Conservation (phyloP, 64 coral and sea anemone species). For the Catalaphyllia jardinei region DNA sequence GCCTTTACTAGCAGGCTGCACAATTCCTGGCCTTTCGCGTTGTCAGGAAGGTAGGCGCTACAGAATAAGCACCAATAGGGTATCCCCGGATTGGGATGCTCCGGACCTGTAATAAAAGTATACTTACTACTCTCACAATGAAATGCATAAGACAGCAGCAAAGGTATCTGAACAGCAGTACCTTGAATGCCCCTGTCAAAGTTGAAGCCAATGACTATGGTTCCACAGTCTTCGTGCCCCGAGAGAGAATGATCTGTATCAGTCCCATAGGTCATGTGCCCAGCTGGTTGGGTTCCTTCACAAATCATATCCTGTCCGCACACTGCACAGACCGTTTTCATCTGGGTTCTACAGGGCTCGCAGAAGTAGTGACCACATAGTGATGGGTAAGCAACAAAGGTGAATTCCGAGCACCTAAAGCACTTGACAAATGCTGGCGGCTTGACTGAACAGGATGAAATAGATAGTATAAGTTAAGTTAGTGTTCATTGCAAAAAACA, state of each 20-base stretch:
- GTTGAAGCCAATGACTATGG: background rate
- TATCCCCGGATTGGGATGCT: constrained; percentile 19
- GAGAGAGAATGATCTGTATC: background rate
- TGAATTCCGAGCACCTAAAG: no score
- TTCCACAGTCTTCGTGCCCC: background rate
- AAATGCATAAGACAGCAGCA: background rate
- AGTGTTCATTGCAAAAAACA: no score
- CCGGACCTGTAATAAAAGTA: background rate
- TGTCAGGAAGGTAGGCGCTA: background rate
- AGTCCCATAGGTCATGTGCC: background rate
- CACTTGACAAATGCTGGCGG: no score
- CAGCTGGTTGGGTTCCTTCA: constrained; percentile 5
- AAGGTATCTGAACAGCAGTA: background rate
- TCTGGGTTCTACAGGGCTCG: background rate
- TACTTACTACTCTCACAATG: background rate
- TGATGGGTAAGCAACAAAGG: background rate
- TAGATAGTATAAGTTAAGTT: no score
- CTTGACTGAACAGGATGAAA: no score
- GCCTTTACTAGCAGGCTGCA: no score
- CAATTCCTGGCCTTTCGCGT: background rate
- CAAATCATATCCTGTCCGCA: background rate
- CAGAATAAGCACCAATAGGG: constrained; percentile 11
- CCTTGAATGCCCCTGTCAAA: constrained; percentile 35
- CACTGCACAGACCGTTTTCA: background rate
- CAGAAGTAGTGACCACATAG: background rate